Conservation (phyloP, 2,113 vertebrate species). For the Natator depressus region DNA sequence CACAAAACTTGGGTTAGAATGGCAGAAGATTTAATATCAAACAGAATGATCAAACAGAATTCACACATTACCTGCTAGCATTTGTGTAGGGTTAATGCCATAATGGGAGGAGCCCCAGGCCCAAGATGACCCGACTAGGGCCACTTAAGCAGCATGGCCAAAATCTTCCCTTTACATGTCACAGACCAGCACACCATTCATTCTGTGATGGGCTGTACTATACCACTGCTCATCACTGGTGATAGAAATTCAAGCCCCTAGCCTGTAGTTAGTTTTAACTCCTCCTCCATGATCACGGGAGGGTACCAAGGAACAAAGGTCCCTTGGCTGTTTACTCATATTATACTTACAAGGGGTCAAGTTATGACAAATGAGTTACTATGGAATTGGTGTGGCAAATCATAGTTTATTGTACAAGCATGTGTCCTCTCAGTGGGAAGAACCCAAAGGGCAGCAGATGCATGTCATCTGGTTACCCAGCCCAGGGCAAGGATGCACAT, state of each 20-base stretch:
- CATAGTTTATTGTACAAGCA: neutral
- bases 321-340: neutral
- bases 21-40: slow-evolving; percentile 24
- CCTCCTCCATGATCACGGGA: neutral
- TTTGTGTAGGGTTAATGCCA: neutral
- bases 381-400: fast-evolving
- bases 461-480: neutral
- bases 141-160: neutral
- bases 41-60: slow-evolving; percentile 38
- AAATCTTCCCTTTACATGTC: neutral
- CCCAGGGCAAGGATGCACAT: neutral
- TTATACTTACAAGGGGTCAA: neutral
- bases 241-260: neutral
- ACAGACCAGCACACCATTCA: neutral
- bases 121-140: neutral
- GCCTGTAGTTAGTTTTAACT: neutral
- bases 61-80: slow-evolving; percentile 9
- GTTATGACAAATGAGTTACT: neutral
- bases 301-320: neutral
- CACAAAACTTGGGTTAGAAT: slow-evolving; percentile 43
- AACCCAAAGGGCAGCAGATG: slow-evolving; percentile 26
- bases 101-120: neutral
- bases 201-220: neutral
- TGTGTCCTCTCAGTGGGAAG: neutral
- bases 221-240: neutral